These are phyloP conservation scores for Catocala sponsa DNA, from an alignment of 2,888 invertebrate species.

Conservation along the genomic window DNA sequence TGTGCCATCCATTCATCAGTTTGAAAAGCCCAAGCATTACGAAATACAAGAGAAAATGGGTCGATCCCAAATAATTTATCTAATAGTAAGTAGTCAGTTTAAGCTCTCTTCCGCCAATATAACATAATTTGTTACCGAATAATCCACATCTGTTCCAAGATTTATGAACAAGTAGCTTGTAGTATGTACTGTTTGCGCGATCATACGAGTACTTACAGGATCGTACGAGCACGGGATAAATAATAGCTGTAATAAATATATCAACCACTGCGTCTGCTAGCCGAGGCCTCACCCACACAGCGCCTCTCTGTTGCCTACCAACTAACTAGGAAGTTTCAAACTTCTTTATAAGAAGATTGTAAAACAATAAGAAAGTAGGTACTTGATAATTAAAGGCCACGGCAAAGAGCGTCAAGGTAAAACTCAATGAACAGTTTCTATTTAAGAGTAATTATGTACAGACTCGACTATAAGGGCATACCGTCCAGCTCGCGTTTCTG, in stretches of 20 bases:
- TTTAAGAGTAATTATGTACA: neutral
- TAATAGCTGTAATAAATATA: constrained; percentile 36
- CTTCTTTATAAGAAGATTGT: neutral
- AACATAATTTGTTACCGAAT: constrained; percentile 7
- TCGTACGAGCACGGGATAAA: constrained; percentile 21
- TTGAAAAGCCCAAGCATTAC: too few relatives aligned
- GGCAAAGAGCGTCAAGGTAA: neutral
- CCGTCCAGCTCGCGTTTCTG: too few relatives aligned
- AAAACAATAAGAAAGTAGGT: neutral
- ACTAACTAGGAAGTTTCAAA: constrained; percentile 1
- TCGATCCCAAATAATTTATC: too few relatives aligned
- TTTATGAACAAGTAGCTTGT: constrained; percentile 16
- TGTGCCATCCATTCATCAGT: too few relatives aligned
- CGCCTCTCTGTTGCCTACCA: constrained; percentile 12
- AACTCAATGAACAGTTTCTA: neutral
- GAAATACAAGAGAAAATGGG: too few relatives aligned
- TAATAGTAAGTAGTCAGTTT: too few relatives aligned
- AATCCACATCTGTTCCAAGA: constrained; percentile 15
- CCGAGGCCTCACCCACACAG: constrained; percentile 22
- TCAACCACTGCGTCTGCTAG: constrained; percentile 23
- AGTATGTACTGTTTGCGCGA: constrained; percentile 6
- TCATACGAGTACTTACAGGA: constrained; percentile 15
- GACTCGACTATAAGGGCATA: too few relatives aligned
- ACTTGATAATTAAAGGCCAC: neutral
- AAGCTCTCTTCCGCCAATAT: neutral